Percentiles rank a stretch among this genome's conserved stretches.
Evolutionary conservation across 2,797 vertebrate species (phyloP).

Genomic region (Apodemus agrarius): DNA sequence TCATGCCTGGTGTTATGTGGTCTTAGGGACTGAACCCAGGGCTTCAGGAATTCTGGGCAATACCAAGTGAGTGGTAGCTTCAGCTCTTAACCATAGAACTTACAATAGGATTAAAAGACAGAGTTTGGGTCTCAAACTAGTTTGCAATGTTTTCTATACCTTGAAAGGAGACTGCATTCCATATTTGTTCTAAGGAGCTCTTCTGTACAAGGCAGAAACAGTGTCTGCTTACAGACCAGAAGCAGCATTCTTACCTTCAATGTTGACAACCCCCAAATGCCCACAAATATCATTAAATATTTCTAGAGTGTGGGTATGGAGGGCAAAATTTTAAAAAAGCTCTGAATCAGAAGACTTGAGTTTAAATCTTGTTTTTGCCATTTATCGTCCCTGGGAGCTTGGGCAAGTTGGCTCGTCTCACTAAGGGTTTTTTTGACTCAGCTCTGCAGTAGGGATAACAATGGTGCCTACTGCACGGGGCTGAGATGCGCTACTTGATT

Average conservation of each 20-base stretch:
- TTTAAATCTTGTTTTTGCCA: slow-evolving; percentile 22
- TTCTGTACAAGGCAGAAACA: not conserved
- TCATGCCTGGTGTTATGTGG: not conserved
- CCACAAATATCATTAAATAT: not conserved
- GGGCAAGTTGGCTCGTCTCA: not conserved
- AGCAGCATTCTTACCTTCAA: not conserved
- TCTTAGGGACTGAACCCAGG: not conserved
- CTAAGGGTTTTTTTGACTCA: not conserved
- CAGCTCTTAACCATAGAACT: not conserved
- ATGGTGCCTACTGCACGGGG: fast-evolving
- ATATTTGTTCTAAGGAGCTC: not conserved
- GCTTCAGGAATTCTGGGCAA: not conserved
- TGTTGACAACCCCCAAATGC: not conserved
- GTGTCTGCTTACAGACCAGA: not conserved
- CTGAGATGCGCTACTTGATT: not conserved
- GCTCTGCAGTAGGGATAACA: not conserved
- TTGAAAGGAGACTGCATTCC: not conserved
- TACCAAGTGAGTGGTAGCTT: not conserved
- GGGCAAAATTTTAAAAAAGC: not conserved
- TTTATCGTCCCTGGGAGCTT: not conserved
- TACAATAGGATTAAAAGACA: not conserved
- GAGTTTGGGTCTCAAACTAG: not conserved
- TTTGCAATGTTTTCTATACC: not conserved
- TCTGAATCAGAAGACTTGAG: not conserved
- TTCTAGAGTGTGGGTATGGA: not conserved